A percentile compares a stretch with the other conserved stretches of the same genome.
phyloP scores from a whole-genome alignment of 2,113 vertebrate species.

The Himantopus leucocephalus region DNA sequence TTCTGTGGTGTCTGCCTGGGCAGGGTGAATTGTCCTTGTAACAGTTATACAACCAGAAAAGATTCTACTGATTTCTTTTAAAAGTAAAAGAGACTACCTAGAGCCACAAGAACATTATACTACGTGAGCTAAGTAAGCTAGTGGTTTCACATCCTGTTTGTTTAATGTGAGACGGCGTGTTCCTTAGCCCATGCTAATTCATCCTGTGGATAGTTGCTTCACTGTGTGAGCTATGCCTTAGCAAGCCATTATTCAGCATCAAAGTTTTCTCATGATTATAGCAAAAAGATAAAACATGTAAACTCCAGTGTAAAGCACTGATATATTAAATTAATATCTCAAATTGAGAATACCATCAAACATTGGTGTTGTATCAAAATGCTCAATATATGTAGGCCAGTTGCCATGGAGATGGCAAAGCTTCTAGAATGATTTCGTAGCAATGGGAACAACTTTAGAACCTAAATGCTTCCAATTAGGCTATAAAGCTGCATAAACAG shows the following conservation, averaged over 20 bases:
- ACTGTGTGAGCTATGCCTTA: background rate
- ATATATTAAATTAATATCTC: slow-evolving; percentile 6
- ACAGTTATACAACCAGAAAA: background rate
- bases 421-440: background rate
- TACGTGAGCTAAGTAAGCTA: background rate
- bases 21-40: background rate
- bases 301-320: background rate
- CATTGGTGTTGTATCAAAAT: background rate
- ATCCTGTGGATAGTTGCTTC: background rate
- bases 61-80: background rate
- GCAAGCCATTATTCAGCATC: background rate
- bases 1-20: background rate
- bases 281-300: background rate
- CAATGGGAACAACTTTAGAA: background rate
- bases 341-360: background rate
- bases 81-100: background rate
- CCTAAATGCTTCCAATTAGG: background rate
- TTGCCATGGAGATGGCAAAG: slow-evolving; percentile 43
- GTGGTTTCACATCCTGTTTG: background rate
- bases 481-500: background rate
- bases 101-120: background rate
- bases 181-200: background rate
- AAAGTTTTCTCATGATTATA: background rate
- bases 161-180: background rate
- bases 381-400: background rate